Evolutionary conservation across 2,113 vertebrate genomes (phyloP).

Genomic region (Entomyzon cyanotis): DNA sequence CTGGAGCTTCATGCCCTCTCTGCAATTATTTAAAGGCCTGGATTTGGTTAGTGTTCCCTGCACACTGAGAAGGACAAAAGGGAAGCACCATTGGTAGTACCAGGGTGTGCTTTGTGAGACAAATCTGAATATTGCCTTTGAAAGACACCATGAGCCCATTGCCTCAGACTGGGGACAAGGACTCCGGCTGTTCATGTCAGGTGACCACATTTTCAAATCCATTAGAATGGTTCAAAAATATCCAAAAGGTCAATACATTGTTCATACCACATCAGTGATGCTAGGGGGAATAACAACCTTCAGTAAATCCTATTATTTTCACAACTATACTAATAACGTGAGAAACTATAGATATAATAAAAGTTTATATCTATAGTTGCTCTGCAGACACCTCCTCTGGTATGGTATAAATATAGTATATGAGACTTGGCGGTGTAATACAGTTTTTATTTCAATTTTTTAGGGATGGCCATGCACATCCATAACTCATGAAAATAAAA

Average conservation of each 20-base stretch:
- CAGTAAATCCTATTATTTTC: slow-evolving; percentile 75
- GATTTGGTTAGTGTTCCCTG: not conserved
- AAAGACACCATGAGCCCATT: not conserved
- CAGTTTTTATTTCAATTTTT: slow-evolving; percentile 76
- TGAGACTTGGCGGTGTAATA: slow-evolving; percentile 73
- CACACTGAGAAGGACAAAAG: not conserved
- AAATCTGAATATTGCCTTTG: not conserved
- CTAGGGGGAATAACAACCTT: slow-evolving; percentile 67
- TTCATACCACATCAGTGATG: slow-evolving; percentile 58
- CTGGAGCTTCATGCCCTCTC: not conserved
- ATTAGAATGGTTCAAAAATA: not conserved
- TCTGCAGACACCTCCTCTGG: slow-evolving; percentile 74
- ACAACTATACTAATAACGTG: slow-evolving; percentile 75
- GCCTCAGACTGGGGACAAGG: not conserved
- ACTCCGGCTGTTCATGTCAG: not conserved
- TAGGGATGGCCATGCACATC: slow-evolving; percentile 73
- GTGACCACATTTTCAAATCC: slow-evolving; percentile 23
- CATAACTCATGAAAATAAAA: slow-evolving; percentile 77
- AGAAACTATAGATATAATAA: slow-evolving; percentile 76
- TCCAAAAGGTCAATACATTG: slow-evolving; percentile 66
- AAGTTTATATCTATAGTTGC: slow-evolving; percentile 75
- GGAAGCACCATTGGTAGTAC: not conserved
- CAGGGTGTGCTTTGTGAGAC: not conserved
- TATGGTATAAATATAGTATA: slow-evolving; percentile 77
- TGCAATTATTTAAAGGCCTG: not conserved